Base-by-base conservation (phyloP, 1,140 invertebrate genomes). In the Tetragnatha versicolor region DNA sequence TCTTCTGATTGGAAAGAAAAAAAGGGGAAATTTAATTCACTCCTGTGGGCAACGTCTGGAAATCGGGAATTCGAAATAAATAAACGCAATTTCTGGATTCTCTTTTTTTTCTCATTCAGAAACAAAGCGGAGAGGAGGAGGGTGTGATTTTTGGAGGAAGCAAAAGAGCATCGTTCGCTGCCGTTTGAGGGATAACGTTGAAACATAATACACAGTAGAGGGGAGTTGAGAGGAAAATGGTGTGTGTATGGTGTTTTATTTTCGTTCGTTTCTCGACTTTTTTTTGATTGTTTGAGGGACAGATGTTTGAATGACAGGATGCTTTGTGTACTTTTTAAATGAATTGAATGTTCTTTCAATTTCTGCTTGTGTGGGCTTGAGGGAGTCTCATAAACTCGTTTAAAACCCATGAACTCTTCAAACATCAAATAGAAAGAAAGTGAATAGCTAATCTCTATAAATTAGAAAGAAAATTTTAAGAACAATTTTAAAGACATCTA, bases 151-250 rank as follows among this genome's bases (percentile, higher is more conserved):
- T 55, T 14, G 39, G 29, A 20, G 22, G 69, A 68, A 45, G 61
- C 33, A 65, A 9, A 55, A 58, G 25, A 12, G 29, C 17, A 75
- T 75, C 58, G 27, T 45, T 75, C 72, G 63, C 37, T 63, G 72
- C 72, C 72, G 63, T 33, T 61, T 47, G 53, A 75, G 58, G 58
- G 72, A 75, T 75, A 75, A 75, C 58, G 53, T n/a, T 63, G 72
- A 51, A 75, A 75, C 72, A 75, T 75, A 75, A 75, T 75, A 75
- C 72, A 63, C 58, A 35, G 27, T 20, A 47, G 27, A 58, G n/a
- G n/a, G n/a, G n/a, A n/a, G n/a, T n/a, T n/a, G 5, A 2, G 49
- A 29, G 10, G 1, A 70, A 37, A 70, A 51, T 70, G 49, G 33
- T 10, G 17, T 17, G 29, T 39, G n/a, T n/a, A n/a, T n/a, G n/a